phyloP scores from a whole-genome alignment of 2,888 invertebrate species.

The Sphecodes monilicornis region DNA sequence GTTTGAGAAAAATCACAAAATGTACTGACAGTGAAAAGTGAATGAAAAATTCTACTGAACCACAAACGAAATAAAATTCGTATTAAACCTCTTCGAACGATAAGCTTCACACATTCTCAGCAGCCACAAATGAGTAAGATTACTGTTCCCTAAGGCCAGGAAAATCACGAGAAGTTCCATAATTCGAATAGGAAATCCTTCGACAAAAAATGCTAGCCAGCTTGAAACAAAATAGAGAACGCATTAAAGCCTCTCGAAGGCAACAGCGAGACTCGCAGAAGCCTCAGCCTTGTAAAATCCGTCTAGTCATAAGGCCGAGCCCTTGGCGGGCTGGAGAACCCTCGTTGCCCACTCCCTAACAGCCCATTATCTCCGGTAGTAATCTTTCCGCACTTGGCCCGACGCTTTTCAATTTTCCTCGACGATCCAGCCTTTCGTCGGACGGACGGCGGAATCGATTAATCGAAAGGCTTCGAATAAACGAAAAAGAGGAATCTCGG shows the following conservation, averaged over 20 bases:
- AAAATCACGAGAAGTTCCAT: too few relatives aligned
- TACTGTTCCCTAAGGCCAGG: too few relatives aligned
- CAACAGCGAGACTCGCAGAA: background rate
- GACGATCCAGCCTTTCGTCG: constrained; percentile 28
- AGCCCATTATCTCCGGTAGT: constrained; percentile 61
- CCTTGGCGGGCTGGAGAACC: background rate
- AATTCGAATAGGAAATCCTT: too few relatives aligned
- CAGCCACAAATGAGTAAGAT: too few relatives aligned
- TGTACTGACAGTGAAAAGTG: too few relatives aligned
- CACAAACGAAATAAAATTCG: too few relatives aligned
- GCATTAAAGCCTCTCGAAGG: background rate
- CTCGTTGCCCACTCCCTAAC: constrained; percentile 38
- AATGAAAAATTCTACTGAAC: too few relatives aligned
- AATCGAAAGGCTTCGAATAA: constrained; percentile 62
- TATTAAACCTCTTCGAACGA: too few relatives aligned
- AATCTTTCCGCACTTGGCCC: constrained; percentile 52
- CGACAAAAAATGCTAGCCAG: background rate
- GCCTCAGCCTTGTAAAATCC: background rate
- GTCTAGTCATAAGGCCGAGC: background rate
- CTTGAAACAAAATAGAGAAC: background rate
- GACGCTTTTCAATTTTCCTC: constrained; percentile 67
- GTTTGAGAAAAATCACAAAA: too few relatives aligned
- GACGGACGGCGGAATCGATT: constrained; percentile 55
- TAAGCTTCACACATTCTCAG: too few relatives aligned
- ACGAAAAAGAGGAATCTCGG: constrained; percentile 26